Evolutionary conservation across 2,113 vertebrate species (phyloP).

Genomic region (Balaeniceps rex): DNA sequence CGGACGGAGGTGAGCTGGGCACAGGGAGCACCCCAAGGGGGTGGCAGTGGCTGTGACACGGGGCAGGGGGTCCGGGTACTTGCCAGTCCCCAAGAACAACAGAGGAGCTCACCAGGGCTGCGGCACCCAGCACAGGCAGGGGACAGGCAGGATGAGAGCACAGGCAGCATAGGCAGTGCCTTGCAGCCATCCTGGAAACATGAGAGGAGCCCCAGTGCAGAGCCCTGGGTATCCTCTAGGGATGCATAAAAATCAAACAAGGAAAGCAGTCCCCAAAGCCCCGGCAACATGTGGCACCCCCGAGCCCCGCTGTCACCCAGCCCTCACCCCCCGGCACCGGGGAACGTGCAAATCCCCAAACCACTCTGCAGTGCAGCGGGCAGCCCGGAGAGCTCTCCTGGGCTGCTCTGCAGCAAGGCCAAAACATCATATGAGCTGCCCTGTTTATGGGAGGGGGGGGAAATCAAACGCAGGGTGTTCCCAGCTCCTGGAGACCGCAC

Average conservation of each 20-base stretch:
- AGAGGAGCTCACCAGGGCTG: not conserved
- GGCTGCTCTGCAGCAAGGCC: not conserved
- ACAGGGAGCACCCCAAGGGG: not conserved
- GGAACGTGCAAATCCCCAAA: not conserved
- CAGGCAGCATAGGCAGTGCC: not conserved
- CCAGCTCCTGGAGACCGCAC: not conserved
- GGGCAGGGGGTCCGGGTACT: not conserved
- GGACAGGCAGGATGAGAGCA: not conserved
- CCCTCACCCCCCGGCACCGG: not conserved
- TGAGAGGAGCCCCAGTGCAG: accelerated
- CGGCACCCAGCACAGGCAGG: not conserved
- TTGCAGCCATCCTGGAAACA: not conserved
- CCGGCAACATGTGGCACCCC: accelerated
- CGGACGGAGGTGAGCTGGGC: not conserved
- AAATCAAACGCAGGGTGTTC: no score
- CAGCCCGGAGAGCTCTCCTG: not conserved
- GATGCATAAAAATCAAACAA: not conserved
- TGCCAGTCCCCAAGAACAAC: not conserved
- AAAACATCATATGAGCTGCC: not conserved
- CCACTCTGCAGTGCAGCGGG: accelerated
- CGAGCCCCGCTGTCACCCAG: not conserved
- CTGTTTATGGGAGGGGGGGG: not conserved
- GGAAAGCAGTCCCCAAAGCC: not conserved
- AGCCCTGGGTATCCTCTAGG: not conserved
- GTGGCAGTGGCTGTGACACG: not conserved